Conservation (phyloP, 2,113 vertebrate species). For the Laterallus jamaicensis region DNA sequence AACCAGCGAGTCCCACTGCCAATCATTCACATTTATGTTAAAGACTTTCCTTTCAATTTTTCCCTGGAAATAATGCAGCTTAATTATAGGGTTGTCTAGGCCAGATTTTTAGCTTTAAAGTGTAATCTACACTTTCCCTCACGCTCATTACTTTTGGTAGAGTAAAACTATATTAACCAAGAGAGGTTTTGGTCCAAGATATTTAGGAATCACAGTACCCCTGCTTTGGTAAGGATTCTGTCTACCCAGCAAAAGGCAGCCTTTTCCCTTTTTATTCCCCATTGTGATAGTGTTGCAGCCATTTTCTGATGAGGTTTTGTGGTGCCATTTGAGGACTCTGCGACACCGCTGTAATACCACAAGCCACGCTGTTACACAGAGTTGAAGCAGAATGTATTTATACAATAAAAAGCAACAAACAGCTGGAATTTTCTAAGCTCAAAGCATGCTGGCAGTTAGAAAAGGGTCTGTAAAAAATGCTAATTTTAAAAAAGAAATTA, state of each 20-base stretch:
- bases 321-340: neutral
- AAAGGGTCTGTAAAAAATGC: neutral
- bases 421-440: neutral
- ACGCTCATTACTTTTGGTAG: neutral
- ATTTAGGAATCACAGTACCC: neutral
- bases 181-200: neutral
- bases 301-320: neutral
- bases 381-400: neutral
- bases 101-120: neutral
- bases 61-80: constrained; percentile 8
- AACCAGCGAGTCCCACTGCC: constrained; percentile 4
- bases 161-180: neutral
- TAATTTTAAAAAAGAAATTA: neutral
- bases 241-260: neutral
- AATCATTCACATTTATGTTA: constrained; percentile 10
- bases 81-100: neutral
- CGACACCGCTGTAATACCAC: neutral
- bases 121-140: neutral
- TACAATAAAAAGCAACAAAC: neutral
- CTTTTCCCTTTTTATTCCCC: neutral
- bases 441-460: neutral
- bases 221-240: neutral
- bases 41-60: constrained; percentile 47
- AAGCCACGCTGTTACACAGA: neutral
- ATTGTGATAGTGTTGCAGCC: neutral